phyloP scores from a whole-genome alignment of 2,888 invertebrate species.

The Epinotia ramella region DNA sequence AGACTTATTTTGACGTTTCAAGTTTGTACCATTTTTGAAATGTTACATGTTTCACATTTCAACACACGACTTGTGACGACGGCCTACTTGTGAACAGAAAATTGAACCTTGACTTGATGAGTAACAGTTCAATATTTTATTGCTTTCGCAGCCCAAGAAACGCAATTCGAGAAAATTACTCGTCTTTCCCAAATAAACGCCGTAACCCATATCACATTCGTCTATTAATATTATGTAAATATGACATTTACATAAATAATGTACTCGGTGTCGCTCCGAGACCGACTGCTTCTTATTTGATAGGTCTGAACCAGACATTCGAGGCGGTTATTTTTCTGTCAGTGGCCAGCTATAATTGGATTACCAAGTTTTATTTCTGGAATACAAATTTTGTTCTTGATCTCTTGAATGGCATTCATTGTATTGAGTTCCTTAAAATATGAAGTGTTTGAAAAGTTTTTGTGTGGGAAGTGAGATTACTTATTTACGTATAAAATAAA shows the following conservation, averaged over 20 bases:
- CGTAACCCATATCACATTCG: conserved; percentile 16
- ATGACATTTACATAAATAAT: conserved; percentile 23
- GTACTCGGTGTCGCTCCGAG: neutral
- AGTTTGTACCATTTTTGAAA: too few relatives aligned
- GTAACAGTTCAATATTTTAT: too few relatives aligned
- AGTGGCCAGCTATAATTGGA: conserved; percentile 1
- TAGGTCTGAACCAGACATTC: conserved; percentile 13
- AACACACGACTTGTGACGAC: too few relatives aligned
- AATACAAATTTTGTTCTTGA: conserved; percentile 9
- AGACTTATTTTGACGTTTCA: too few relatives aligned
- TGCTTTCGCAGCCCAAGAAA: too few relatives aligned
- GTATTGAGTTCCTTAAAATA: neutral
- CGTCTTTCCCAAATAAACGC: conserved; percentile 8
- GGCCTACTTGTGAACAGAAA: too few relatives aligned
- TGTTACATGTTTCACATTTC: too few relatives aligned
- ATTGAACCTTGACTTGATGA: too few relatives aligned
- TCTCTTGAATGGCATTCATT: neutral
- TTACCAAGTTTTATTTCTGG: conserved; percentile 8
- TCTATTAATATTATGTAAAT: conserved; percentile 32
- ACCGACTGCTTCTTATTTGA: conserved; percentile 15
- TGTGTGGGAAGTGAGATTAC: neutral
- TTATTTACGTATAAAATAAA: neutral
- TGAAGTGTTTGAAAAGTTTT: neutral
- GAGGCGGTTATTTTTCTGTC: conserved; percentile 6
- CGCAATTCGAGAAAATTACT: neutral